A percentile compares a stretch with the other conserved stretches of the same genome.
Evolutionary conservation across 2,113 vertebrate species (phyloP).

Genomic region (Rhinichthys klamathensis): DNA sequence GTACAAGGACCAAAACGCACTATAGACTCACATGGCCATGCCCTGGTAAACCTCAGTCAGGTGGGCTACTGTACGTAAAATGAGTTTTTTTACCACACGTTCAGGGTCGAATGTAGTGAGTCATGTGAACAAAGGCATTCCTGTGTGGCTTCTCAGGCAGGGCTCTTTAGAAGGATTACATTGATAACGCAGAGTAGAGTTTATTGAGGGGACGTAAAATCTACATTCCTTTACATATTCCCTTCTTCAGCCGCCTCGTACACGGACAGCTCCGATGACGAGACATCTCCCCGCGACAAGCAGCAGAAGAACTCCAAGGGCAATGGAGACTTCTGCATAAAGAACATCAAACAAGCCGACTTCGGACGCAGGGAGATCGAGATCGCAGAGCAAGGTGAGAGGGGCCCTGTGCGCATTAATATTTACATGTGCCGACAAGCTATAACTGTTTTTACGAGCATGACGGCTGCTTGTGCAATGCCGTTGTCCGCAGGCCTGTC

Average conservation of each 20-base stretch:
- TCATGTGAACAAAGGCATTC: not conserved
- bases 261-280: slow-evolving; percentile 97
- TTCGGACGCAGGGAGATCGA: slow-evolving; percentile 98
- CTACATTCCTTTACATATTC: not conserved
- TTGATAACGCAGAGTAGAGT: not conserved
- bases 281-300: slow-evolving; percentile 96
- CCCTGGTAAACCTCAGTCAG: not conserved
- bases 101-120: slow-evolving; percentile 17
- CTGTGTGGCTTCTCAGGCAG: not conserved
- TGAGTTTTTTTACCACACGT: not conserved
- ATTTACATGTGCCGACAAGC: not conserved
- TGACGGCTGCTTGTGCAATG: not conserved
- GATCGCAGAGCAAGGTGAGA: slow-evolving; percentile 93
- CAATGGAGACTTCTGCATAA: slow-evolving; percentile 95
- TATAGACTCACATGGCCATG: not conserved
- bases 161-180: slow-evolving; percentile 22
- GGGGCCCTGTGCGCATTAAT: not conserved
- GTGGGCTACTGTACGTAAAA: not conserved
- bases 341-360: slow-evolving; percentile 97
- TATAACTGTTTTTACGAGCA: not conserved
- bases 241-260: slow-evolving; percentile 89
- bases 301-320: slow-evolving; percentile 98
- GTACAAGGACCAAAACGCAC: not conserved
- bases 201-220: not conserved
- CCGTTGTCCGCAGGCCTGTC: not conserved